A percentile compares a stretch with the other conserved stretches of the same genome.
Evolutionary conservation across 2,888 invertebrate species (phyloP).

Genomic region (Yponomeuta malinellus): DNA sequence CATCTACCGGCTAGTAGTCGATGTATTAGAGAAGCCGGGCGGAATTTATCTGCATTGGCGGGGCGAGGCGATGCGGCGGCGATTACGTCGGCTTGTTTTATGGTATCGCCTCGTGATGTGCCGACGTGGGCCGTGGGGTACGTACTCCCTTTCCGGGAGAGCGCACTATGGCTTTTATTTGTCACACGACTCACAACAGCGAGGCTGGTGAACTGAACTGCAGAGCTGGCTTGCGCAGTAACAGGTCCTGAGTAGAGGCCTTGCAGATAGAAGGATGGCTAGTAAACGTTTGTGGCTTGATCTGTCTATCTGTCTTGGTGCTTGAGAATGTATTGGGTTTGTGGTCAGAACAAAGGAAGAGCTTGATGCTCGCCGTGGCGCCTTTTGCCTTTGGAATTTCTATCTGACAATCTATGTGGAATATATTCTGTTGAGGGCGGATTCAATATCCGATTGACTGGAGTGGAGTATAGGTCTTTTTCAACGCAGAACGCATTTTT

Average conservation of each 20-base stretch:
- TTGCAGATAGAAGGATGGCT: neutral
- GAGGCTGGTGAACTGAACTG: neutral
- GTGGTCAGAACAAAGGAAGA: neutral
- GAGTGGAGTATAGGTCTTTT: neutral
- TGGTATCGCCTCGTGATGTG: constrained; percentile 31
- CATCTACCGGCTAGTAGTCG: constrained; percentile 27
- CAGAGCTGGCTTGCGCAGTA: neutral
- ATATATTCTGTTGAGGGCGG: neutral
- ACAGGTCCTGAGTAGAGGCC: neutral
- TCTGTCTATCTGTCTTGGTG: neutral
- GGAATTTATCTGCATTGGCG: constrained; percentile 30
- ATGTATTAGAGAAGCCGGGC: constrained; percentile 25
- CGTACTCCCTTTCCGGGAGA: neutral
- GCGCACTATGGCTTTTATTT: neutral
- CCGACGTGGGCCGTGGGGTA: constrained; percentile 21
- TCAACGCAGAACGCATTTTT: no score
- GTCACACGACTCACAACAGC: neutral
- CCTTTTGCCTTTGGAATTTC: neutral
- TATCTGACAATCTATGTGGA: neutral
- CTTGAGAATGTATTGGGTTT: neutral
- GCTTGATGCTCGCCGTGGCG: neutral
- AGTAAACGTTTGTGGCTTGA: neutral
- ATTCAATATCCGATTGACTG: neutral
- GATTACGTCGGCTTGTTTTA: constrained; percentile 39
- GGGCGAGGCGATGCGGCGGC: constrained; percentile 28